phyloP scores from a whole-genome alignment of 2,888 invertebrate genomes.

The Sinhomidia bicolor region DNA sequence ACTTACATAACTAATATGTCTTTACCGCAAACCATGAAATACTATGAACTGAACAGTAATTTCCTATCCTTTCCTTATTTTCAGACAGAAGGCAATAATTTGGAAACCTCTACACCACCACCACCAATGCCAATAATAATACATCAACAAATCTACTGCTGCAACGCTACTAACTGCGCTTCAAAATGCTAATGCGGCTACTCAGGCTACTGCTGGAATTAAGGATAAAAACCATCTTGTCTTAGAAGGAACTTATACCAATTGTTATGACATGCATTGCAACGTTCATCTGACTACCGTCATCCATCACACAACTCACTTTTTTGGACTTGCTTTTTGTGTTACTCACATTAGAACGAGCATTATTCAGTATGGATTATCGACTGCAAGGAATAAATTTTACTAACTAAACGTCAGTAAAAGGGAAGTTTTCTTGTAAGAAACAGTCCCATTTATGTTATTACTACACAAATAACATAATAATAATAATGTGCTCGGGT shows the following conservation, averaged over 20 bases:
- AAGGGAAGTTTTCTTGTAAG: neutral
- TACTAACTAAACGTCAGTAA: neutral
- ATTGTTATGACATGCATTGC: slow-evolving; percentile 21
- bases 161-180: too few species aligned
- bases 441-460: slow-evolving; percentile 1
- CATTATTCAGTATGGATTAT: too few species aligned
- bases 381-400: neutral
- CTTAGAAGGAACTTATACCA: neutral
- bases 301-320: too few species aligned
- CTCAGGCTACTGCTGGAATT: neutral
- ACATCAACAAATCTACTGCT: too few species aligned
- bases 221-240: neutral
- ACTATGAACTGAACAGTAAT: too few species aligned
- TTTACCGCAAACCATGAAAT: slow-evolving; percentile 37
- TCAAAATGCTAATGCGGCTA: neutral
- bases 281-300: too few species aligned
- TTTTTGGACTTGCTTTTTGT: too few species aligned
- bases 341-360: too few species aligned
- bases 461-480: neutral
- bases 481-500: slow-evolving; percentile 24
- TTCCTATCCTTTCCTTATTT: neutral
- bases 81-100: slow-evolving; percentile 17
- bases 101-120: neutral
- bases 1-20: neutral
- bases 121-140: neutral